These are phyloP conservation scores for Cataglyphis albicans DNA, from an alignment of 2,888 invertebrate genomes.

Conservation along the genomic window DNA sequence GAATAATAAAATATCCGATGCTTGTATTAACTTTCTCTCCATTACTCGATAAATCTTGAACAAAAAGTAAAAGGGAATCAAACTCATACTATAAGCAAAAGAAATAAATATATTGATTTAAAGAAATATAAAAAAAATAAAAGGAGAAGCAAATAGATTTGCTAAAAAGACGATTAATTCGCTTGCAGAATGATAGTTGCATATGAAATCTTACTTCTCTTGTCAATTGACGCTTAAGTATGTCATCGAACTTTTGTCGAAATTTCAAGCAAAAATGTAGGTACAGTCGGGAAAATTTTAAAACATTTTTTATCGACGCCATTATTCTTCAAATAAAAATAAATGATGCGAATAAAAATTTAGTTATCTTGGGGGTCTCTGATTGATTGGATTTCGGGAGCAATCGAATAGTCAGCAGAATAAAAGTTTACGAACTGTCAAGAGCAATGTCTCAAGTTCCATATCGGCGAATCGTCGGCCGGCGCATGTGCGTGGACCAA, in stretches of 20 bases:
- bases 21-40: neutral
- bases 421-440: constrained; percentile 78
- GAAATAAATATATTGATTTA: neutral
- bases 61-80: neutral
- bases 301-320: neutral
- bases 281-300: neutral
- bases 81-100: neutral
- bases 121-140: neutral
- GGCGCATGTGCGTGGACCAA: constrained; percentile 90
- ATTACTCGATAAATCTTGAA: neutral
- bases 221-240: no score
- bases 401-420: neutral
- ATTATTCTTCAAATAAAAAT: neutral
- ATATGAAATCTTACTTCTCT: neutral
- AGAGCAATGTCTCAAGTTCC: constrained; percentile 88
- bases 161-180: neutral
- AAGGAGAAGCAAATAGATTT: neutral
- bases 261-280: neutral
- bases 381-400: neutral
- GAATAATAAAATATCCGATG: neutral
- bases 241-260: neutral
- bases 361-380: neutral
- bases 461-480: constrained; percentile 91
- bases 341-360: neutral
- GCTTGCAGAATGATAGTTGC: neutral